Evolutionary conservation across 2,797 vertebrate species (phyloP).

Genomic region (Pyrocephalus nanus): DNA sequence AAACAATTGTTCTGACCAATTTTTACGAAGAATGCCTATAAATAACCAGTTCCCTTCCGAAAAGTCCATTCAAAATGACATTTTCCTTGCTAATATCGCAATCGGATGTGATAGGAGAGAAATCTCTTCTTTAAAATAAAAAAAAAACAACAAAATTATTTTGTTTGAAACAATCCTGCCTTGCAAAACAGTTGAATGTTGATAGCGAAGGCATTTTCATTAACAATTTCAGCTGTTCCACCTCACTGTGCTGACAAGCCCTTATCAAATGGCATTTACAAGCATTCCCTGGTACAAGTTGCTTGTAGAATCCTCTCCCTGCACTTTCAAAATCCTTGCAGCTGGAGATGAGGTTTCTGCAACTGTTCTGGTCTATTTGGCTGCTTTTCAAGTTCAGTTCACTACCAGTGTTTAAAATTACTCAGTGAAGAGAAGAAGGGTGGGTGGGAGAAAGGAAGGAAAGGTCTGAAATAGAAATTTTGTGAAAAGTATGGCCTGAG

Average conservation of each 20-base stretch:
- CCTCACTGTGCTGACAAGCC: neutral
- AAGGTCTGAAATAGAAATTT: neutral
- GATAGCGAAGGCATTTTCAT: neutral
- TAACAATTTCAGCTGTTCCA: conserved; percentile 12
- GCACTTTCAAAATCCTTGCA: neutral
- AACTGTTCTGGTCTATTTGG: neutral
- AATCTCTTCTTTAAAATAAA: neutral
- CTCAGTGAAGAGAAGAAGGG: neutral
- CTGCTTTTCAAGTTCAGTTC: neutral
- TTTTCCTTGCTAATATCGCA: neutral
- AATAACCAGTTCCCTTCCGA: neutral
- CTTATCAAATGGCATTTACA: conserved; percentile 5
- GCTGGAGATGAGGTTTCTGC: neutral
- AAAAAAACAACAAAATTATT: too few relatives aligned
- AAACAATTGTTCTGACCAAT: neutral
- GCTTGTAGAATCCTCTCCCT: neutral
- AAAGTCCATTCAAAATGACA: neutral
- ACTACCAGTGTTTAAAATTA: neutral
- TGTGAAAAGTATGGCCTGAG: neutral
- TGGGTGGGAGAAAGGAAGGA: neutral
- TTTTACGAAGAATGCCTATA: neutral
- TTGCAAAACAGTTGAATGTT: neutral
- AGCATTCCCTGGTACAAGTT: neutral
- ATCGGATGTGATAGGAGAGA: neutral
- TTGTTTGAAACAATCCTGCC: neutral